Evolutionary conservation across 2,888 invertebrate genomes (phyloP), one percentile per base, ranked within the genome.

Genomic region (Leptinotarsa haldemani): DNA sequence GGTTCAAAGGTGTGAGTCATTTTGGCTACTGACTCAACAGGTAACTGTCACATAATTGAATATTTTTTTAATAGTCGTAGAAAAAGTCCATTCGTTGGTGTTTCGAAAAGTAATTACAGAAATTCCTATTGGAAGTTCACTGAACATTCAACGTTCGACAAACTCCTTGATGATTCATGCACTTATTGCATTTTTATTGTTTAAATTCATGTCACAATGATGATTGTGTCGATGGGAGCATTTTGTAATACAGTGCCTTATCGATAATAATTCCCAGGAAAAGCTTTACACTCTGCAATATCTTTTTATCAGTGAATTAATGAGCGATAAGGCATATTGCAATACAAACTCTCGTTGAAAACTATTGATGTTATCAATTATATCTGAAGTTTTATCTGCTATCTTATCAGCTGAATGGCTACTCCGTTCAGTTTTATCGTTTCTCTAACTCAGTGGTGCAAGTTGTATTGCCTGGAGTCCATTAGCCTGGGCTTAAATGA

Each of bases 351-450:
- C 30, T 52, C 18, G 46, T 70, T 63, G 50, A 52, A 64, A 61
- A 64, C 48, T 50, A 64, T 70, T 64, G 18, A 18, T 64, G 64
- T 30, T 56, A 73, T 73, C 63, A 65, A 75, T 69, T 69, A 50
- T 67, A 66, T 74, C 61, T n/a, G 30, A n/a, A 30, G n/a, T 7
- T 61, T 61, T 61, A 61, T 61, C 61, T 56, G 13, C 9, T 61
- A 61, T 61, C 61, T 61, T 61, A 61, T 61, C 61, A 40, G 40
- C 7, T 50, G 50, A 15, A 50, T 25, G 30, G 61, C 4, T 61
- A 22, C 58, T 58, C 5, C 13, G 22, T 20, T 58, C 16, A 22
- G 58, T 58, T 22, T n/a, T 25, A 58, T 58, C 58, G n/a, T 18
- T n/a, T n/a, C 40, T 30, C 3, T 40, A 40, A n/a, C 30, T 40